Evolutionary conservation across 2,888 invertebrate genomes (phyloP).

Genomic region (Linnaemya vulpina): DNA sequence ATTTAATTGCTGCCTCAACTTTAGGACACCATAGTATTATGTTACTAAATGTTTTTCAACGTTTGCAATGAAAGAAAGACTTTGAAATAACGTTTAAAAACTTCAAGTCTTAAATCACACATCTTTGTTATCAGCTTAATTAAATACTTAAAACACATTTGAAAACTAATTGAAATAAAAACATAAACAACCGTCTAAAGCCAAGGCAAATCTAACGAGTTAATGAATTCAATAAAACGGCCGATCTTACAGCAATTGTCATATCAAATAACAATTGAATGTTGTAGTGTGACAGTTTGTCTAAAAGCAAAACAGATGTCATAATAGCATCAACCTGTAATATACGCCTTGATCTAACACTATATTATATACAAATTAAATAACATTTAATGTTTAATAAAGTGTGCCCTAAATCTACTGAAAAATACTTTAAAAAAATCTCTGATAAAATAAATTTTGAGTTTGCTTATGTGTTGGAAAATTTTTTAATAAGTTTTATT

Average conservation of each 20-base stretch:
- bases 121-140: background rate
- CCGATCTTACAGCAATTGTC: background rate
- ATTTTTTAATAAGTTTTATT: background rate
- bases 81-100: too few relatives aligned
- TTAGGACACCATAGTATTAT: background rate
- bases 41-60: background rate
- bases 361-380: constrained; percentile 4
- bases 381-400: background rate
- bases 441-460: constrained; percentile 1
- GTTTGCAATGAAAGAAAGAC: too few relatives aligned
- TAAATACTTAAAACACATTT: background rate
- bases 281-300: background rate
- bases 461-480: constrained; percentile 18
- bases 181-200: background rate
- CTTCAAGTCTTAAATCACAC: background rate
- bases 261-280: background rate
- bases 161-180: background rate
- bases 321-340: background rate
- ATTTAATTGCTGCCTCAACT: background rate
- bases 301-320: background rate
- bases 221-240: background rate
- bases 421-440: background rate
- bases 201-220: background rate
- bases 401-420: background rate
- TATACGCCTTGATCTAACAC: background rate